A percentile compares a stretch with the other conserved stretches of the same genome.
These are phyloP conservation scores for Crossocerus cetratus DNA, from an alignment of 2,888 invertebrate genomes.

Conservation along the genomic window DNA sequence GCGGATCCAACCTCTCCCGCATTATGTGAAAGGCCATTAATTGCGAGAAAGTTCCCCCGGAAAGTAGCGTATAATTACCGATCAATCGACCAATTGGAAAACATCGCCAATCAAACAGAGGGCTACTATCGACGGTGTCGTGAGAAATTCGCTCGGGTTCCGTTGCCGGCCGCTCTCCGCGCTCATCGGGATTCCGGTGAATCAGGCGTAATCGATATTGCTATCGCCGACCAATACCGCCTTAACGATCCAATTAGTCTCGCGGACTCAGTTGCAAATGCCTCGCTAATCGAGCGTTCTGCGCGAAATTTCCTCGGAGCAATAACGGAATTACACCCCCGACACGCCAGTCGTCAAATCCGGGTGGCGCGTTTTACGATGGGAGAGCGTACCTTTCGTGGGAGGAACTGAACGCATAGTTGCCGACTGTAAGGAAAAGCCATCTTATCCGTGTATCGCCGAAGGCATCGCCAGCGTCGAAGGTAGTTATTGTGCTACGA, in stretches of 20 bases:
- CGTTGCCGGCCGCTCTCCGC: background rate
- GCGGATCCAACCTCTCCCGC: no score
- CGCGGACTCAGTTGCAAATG: constrained; percentile 18
- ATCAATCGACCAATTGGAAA: no score
- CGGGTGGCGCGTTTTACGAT: no score
- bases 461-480: constrained; percentile 21
- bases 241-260: constrained; percentile 24
- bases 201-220: constrained; percentile 41
- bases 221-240: constrained; percentile 24
- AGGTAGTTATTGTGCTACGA: background rate
- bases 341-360: no score
- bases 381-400: no score
- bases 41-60: background rate
- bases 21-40: background rate
- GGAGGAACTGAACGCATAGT: background rate
- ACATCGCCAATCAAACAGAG: no score
- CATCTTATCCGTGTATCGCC: constrained; percentile 28
- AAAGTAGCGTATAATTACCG: no score
- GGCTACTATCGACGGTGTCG: no score
- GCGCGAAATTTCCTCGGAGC: background rate
- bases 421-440: background rate
- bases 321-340: no score
- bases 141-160: background rate
- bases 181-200: constrained; percentile 16
- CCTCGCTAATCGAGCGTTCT: constrained; percentile 30